Evolutionary conservation across 2,113 vertebrate species (phyloP).

Genomic region (Phrynocephalus versicolor): DNA sequence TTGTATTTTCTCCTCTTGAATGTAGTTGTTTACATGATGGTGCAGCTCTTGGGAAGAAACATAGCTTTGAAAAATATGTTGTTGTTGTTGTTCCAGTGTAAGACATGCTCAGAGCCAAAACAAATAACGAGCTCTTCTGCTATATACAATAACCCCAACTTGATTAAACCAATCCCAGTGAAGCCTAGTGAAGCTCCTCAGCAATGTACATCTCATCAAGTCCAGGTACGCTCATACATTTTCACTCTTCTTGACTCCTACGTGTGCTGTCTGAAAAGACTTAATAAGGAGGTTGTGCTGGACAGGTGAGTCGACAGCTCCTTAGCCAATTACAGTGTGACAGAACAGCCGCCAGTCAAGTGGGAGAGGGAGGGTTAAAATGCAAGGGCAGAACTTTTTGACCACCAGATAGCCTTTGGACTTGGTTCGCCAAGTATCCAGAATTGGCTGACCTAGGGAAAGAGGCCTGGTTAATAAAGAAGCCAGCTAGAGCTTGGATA

Average conservation of each 20-base stretch:
- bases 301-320: too few relatives aligned
- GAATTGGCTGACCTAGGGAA: too few relatives aligned
- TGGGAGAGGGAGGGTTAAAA: too few relatives aligned
- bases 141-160: conserved; percentile 87
- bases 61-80: not conserved
- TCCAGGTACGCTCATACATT: conserved; percentile 65
- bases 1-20: conserved; percentile 13
- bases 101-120: conserved; percentile 90
- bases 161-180: conserved; percentile 95
- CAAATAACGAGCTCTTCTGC: conserved; percentile 89
- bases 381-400: too few relatives aligned
- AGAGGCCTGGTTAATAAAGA: too few relatives aligned
- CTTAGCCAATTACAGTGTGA: too few relatives aligned
- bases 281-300: not conserved
- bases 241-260: not conserved
- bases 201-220: conserved; percentile 52
- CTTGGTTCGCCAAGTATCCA: too few relatives aligned
- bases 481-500: too few relatives aligned
- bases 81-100: conserved; percentile 73
- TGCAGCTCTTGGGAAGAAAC: not conserved
- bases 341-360: too few relatives aligned
- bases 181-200: conserved; percentile 80
- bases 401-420: too few relatives aligned
- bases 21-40: not conserved
- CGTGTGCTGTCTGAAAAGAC: not conserved